Evolutionary conservation across 2,888 invertebrate genomes (phyloP).

Genomic region (Hirtodrosophila confusa): DNA sequence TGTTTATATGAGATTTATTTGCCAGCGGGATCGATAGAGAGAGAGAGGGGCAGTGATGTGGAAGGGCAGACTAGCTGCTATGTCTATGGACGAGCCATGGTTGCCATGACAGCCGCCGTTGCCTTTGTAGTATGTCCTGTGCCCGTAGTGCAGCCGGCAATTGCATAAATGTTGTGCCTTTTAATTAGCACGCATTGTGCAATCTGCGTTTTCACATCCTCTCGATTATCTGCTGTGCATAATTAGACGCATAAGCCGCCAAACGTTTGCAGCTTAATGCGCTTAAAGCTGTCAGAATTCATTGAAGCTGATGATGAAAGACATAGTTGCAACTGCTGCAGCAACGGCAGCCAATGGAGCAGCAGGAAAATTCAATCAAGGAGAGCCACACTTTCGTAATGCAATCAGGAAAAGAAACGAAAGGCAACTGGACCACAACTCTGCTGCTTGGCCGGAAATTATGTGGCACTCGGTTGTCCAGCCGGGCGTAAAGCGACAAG

Average conservation of each 20-base stretch:
- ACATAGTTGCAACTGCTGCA: constrained; percentile 12
- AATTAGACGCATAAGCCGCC: constrained; percentile 50
- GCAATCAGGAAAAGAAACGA: constrained; percentile 46
- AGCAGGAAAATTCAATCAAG: constrained; percentile 63
- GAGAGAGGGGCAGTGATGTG: not conserved
- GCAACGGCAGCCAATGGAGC: constrained; percentile 17
- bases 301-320: constrained; percentile 5
- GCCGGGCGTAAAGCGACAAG: constrained; percentile 61
- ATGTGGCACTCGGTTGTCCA: constrained; percentile 68
- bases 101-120: constrained; percentile 70
- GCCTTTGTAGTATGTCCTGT: constrained; percentile 45
- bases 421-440: constrained; percentile 6
- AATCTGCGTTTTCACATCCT: constrained; percentile 37
- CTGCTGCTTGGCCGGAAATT: constrained; percentile 50
- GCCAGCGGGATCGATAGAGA: constrained; percentile 5
- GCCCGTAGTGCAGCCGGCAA: constrained; percentile 34
- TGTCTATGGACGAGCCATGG: constrained; percentile 22
- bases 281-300: constrained; percentile 53
- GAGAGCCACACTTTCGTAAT: constrained; percentile 34
- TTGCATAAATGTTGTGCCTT: constrained; percentile 76
- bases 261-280: constrained; percentile 42
- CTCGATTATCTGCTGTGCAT: constrained; percentile 49
- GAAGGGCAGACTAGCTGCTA: constrained; percentile 10
- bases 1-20: constrained; percentile 76
- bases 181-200: constrained; percentile 64